phyloP scores from a whole-genome alignment of 2,888 invertebrate species.

The Elgonia sp. region DNA sequence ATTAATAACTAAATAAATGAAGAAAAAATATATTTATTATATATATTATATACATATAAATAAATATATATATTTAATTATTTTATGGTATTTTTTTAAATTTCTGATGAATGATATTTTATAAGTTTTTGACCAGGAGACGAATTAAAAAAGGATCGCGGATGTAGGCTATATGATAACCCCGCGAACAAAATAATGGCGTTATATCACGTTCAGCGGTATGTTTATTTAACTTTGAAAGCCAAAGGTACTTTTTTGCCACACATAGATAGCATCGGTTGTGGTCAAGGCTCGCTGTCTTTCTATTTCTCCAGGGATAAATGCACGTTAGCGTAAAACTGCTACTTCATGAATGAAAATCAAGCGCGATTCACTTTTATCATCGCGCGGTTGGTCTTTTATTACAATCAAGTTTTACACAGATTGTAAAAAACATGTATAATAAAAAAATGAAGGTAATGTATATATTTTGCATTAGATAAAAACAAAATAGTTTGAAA shows the following conservation, averaged over 20 bases:
- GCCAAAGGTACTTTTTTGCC: slow-evolving; percentile 58
- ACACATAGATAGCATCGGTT: slow-evolving; percentile 37
- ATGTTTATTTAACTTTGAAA: slow-evolving; percentile 36
- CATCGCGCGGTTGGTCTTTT: not conserved
- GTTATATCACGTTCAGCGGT: not conserved
- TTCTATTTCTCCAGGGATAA: slow-evolving; percentile 35
- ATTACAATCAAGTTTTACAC: not conserved
- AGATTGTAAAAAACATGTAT: not conserved
- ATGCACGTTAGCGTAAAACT: slow-evolving; percentile 20
- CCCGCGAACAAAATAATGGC: slow-evolving; percentile 43
- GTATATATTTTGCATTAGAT: no score
- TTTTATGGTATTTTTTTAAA: no score
- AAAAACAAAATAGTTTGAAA: no score
- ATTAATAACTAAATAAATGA: no score
- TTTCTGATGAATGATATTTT: no score
- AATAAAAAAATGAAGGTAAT: no score
- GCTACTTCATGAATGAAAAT: slow-evolving; percentile 40
- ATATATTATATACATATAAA: no score
- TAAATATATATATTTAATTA: no score
- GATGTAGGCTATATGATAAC: slow-evolving; percentile 57
- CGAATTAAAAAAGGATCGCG: slow-evolving; percentile 13
- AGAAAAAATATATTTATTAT: no score
- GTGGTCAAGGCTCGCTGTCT: slow-evolving; percentile 52
- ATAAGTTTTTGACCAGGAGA: no score
- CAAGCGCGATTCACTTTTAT: not conserved